Conservation (phyloP, 2,888 invertebrate genomes). For the Lepidocyrtoides sp. region DNA sequence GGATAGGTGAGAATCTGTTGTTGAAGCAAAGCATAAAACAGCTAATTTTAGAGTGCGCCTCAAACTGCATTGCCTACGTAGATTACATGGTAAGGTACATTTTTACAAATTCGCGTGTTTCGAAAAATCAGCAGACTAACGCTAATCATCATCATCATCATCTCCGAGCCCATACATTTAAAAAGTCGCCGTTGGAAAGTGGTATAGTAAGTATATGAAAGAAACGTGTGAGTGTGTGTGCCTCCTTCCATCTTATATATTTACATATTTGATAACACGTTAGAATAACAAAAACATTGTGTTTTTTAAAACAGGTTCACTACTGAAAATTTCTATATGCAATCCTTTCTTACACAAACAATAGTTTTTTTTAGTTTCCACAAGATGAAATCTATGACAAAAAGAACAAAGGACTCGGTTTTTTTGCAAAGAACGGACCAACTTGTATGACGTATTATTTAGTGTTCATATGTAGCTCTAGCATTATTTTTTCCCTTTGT, state of each 20-base stretch:
- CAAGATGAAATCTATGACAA: background rate
- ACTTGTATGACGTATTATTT: background rate
- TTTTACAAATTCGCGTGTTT: background rate
- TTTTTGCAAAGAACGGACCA: background rate
- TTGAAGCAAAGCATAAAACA: background rate
- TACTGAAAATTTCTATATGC: background rate
- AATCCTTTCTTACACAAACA: background rate
- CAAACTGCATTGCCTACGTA: background rate
- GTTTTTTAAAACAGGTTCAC: background rate
- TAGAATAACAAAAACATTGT: too few species aligned
- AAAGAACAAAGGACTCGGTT: background rate
- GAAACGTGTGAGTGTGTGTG: background rate
- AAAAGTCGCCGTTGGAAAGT: background rate
- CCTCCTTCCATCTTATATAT: background rate
- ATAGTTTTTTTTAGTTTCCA: background rate
- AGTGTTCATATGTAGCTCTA: too few species aligned
- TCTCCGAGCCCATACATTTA: background rate
- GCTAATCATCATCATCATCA: background rate
- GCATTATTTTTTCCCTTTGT: too few species aligned
- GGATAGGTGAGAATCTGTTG: background rate
- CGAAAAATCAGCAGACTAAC: background rate
- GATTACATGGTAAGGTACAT: background rate
- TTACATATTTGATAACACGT: too few species aligned
- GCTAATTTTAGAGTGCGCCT: constrained; percentile 31
- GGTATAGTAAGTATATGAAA: too few species aligned